Evolutionary conservation across 2,113 vertebrate species (phyloP), one percentile per base, ranked within the genome.

Genomic region (Numida meleagris): DNA sequence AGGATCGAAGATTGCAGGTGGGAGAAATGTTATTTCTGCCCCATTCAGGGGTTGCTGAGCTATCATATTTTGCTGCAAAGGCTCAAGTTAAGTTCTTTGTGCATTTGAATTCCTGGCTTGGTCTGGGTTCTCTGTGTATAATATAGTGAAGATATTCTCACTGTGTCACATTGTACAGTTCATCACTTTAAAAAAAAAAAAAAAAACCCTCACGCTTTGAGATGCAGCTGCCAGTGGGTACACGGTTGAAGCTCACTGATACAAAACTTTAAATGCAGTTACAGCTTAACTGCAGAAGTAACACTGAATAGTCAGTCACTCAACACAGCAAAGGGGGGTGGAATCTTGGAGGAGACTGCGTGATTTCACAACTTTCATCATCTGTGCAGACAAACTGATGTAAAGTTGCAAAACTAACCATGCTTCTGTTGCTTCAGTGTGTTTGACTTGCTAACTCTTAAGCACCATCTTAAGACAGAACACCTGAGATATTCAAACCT

Each of bases 91-190:
- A 15, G 0, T 45, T 74, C 57, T 21, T 13, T 36, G 9, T 7
- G 2, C 6, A 1, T 23, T 40, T 45, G 29, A 4, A 10, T 48
- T 78, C 57, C 15, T 74, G 34, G 45, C 27, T 40, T 38, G 15
- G 80, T 62, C 31, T 38, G n/a, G 15, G 19, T 36, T 76, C 25
- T 61, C 33, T 20, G 1, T 0, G 0, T 12, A 5, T 24, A 34
- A 58, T 5, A 27, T 0, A 53, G 24, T 3, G 13, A 70, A 31
- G 59, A n/a, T 12, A 58, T 14, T 46, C 51, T 58, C n/a, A 6
- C 24, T 31, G 57, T 2, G 3, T 29, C 12, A 25, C 29, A 5
- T 5, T 40, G 20, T 10, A 17, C 2, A 7, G 23, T 45, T 50
- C 23, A 7, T 24, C 46, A 43, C 46, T 88, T 29, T 43, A 12